Percentiles rank a stretch among this genome's conserved stretches.
Evolutionary conservation across 1,140 invertebrate genomes (phyloP).

Genomic region (Drosophila kohkoa): DNA sequence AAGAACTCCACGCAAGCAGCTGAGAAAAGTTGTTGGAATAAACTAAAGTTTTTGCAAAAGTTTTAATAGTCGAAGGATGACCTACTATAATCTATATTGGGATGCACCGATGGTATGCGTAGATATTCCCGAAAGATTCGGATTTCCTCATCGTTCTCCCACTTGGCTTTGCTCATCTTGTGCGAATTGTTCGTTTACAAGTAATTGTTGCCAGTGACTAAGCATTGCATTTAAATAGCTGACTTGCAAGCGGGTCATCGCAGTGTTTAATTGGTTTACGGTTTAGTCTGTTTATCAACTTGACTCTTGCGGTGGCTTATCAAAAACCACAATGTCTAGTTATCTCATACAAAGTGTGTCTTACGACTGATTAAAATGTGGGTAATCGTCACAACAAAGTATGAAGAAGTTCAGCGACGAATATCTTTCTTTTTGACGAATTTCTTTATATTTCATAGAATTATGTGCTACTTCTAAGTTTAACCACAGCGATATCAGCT

Average conservation of each 20-base stretch:
- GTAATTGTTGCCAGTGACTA: background rate
- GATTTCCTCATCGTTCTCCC: constrained; percentile 88
- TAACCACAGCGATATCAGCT: background rate
- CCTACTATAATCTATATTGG: constrained; percentile 93
- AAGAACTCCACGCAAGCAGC: constrained; percentile 87
- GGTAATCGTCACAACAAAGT: too few species aligned
- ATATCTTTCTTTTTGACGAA: background rate
- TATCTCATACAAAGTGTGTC: background rate
- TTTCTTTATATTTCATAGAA: background rate
- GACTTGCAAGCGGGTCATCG: constrained; percentile 1
- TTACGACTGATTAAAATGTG: background rate
- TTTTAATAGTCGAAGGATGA: background rate
- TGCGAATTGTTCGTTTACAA: background rate
- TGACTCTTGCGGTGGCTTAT: background rate
- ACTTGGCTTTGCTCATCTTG: constrained; percentile 59
- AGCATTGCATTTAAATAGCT: background rate
- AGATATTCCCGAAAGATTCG: constrained; percentile 93
- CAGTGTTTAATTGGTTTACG: background rate
- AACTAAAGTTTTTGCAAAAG: constrained; percentile 2
- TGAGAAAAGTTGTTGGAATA: constrained; percentile 85
- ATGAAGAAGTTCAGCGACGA: background rate
- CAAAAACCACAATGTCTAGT: background rate
- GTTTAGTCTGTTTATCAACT: background rate
- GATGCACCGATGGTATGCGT: constrained; percentile 92
- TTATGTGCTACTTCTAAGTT: background rate